Conservation (phyloP, 2,888 invertebrate species). For the Euzophera pinguis region DNA sequence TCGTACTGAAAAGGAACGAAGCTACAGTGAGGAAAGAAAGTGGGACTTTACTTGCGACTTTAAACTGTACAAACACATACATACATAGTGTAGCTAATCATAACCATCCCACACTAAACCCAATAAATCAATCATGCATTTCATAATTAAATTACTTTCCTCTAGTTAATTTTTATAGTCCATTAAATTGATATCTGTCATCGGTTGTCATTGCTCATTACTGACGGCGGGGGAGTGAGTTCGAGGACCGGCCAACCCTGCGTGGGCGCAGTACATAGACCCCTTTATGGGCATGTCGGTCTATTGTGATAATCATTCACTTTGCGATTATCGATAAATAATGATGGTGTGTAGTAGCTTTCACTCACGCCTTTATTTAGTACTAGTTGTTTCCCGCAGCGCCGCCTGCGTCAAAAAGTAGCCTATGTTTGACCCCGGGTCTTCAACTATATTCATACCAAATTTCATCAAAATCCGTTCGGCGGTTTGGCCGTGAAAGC, state of each 20-base stretch:
- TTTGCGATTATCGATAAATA: slow-evolving; percentile 24
- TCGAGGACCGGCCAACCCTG: slow-evolving; percentile 35
- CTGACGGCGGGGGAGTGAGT: slow-evolving; percentile 41
- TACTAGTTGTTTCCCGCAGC: too few species aligned
- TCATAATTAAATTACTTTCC: slow-evolving; percentile 6
- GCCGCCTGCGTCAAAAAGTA: too few species aligned
- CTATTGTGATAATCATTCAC: slow-evolving; percentile 28
- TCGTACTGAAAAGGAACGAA: too few species aligned
- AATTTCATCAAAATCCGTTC: too few species aligned
- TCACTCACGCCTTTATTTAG: neutral
- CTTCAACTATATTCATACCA: too few species aligned
- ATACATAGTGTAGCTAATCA: neutral
- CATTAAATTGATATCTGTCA: slow-evolving; percentile 11
- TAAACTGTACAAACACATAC: too few species aligned
- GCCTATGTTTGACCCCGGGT: too few species aligned
- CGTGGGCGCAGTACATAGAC: slow-evolving; percentile 43
- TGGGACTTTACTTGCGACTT: too few species aligned
- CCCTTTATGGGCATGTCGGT: slow-evolving; percentile 39
- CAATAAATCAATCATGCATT: slow-evolving; percentile 6
- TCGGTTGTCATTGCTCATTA: slow-evolving; percentile 12
- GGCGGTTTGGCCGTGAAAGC: too few species aligned
- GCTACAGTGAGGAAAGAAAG: too few species aligned
- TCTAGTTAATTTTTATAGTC: slow-evolving; percentile 1
- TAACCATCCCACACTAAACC: neutral
- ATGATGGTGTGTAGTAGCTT: neutral